phyloP scores from a whole-genome alignment of 2,888 invertebrate species.

The Physocephala rufipes region DNA sequence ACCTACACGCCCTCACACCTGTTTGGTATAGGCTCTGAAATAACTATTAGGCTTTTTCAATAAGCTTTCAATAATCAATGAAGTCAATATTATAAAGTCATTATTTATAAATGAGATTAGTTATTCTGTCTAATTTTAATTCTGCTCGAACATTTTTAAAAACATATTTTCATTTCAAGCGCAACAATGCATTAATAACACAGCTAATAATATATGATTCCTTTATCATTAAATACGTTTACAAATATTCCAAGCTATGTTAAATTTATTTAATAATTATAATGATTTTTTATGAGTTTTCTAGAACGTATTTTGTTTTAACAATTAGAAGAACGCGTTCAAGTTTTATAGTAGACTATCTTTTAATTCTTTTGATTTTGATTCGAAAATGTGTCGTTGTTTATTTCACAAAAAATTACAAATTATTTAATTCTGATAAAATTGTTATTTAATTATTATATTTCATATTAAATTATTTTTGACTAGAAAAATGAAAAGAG shows the following conservation, averaged over 20 bases:
- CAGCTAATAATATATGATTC: conserved; percentile 22
- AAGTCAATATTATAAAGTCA: conserved; percentile 4
- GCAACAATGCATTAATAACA: conserved; percentile 33
- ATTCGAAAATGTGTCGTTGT: conserved; percentile 12
- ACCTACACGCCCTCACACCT: too few relatives aligned
- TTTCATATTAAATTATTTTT: neutral
- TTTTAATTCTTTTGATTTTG: too few relatives aligned
- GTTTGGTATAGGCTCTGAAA: too few relatives aligned
- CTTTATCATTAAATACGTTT: conserved; percentile 24
- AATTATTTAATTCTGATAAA: neutral
- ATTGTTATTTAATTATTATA: too few relatives aligned
- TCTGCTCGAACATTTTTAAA: neutral
- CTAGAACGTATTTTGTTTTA: too few relatives aligned
- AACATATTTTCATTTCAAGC: conserved; percentile 11
- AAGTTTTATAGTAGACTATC: too few relatives aligned
- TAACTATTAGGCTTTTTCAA: too few relatives aligned
- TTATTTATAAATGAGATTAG: neutral
- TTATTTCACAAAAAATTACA: conserved; percentile 4
- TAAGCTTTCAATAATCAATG: neutral
- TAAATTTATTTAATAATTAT: conserved; percentile 15
- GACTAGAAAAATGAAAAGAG: neutral
- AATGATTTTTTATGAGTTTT: neutral
- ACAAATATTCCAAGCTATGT: neutral
- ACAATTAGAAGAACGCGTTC: too few relatives aligned
- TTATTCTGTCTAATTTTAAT: neutral